phyloP scores from a whole-genome alignment of 1,140 invertebrate genomes.

The Lamellibrachia luymesi region DNA sequence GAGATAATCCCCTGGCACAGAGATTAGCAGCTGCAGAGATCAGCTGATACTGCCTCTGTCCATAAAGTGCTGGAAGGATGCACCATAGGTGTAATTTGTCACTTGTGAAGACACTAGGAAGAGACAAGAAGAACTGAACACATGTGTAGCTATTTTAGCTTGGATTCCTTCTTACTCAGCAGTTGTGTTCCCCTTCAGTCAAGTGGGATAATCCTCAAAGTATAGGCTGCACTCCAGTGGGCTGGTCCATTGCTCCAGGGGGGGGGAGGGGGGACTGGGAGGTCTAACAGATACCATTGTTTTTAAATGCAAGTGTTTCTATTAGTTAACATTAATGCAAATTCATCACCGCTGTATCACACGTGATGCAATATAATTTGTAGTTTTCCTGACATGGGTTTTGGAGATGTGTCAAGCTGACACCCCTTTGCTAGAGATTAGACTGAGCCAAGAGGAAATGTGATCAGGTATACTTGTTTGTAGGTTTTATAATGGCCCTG shows the following conservation, averaged over 20 bases:
- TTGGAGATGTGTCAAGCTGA: not conserved
- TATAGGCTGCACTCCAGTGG: not conserved
- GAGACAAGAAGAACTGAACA: not conserved
- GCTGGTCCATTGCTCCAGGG: not conserved
- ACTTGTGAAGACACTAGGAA: not conserved
- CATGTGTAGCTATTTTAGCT: not conserved
- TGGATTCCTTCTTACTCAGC: not conserved
- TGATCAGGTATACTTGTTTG: not conserved
- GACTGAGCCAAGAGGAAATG: not conserved
- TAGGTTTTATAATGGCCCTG: not conserved
- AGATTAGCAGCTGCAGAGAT: not conserved
- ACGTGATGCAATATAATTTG: not conserved
- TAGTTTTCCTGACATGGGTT: not conserved
- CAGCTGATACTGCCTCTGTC: not conserved
- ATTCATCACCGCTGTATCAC: not conserved
- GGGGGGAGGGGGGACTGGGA: too few species aligned
- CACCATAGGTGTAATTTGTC: not conserved
- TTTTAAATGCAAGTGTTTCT: not conserved
- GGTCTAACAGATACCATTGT: not conserved
- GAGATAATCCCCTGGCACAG: not conserved
- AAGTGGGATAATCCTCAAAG: slow-evolving; percentile 4
- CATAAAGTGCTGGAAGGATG: not conserved
- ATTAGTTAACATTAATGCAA: not conserved
- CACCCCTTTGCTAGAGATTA: not conserved
- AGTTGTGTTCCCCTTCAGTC: not conserved